Evolutionary conservation across 1,140 invertebrate species (phyloP), one percentile per base, ranked within the genome.

Genomic region (Lordiphosa clarofinis): DNA sequence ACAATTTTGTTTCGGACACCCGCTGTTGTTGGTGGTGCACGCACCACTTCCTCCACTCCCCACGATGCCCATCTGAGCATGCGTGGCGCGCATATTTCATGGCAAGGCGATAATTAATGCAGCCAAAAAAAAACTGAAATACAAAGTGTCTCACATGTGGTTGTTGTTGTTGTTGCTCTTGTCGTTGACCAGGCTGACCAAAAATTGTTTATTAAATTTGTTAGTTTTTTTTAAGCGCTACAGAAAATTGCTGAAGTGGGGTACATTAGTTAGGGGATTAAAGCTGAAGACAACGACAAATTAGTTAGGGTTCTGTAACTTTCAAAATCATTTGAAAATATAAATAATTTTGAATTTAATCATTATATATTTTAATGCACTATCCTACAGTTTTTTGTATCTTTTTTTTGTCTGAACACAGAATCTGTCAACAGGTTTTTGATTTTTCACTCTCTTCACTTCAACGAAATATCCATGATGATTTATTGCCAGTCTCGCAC

Each of bases 31-130:
- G 24, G 24, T 28, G 13, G 4, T 13, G n/a, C 15, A 36, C 43
- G 6, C 6, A 11, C 11, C 37, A 9, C 21, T 21, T 4, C n/a
- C 31, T 15, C 12, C 21, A 12, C 46, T 11, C 21, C 35, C 19
- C 38, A 42, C 37, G 24, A 4, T 33, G 36, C 13, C 46, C 71
- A 58, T 79, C 72, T 84, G 73, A 43, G 78, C 78, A 78, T 84
- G 78, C 73, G 64, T 82, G 78, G 73, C 69, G 69, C 78, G 73
- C 79, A 84, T 84, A 84, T 84, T 84, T 84, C 78, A 84, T 84
- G 78, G 78, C 78, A 71, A 78, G 78, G 78, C 79, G 78, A 84
- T 84, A 84, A 84, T 84, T 84, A 84, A 84, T 84, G 78, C 78
- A 84, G 48, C 78, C 79, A 78, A 84, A 78, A 52, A 37, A 38